phyloP scores from a whole-genome alignment of 2,113 vertebrate species.

The Cryptotis parvus region DNA sequence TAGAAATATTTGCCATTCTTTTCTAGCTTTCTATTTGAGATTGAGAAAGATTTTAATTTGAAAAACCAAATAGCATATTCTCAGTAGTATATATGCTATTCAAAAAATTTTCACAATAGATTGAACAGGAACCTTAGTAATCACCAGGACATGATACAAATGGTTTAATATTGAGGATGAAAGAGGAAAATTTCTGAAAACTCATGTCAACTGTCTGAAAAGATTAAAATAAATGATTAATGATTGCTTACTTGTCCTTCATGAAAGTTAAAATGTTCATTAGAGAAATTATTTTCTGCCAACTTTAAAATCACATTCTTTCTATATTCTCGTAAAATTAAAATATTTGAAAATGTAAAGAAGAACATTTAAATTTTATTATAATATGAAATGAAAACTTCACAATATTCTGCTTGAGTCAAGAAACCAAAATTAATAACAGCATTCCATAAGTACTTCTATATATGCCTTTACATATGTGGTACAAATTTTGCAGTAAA shows the following conservation, averaged over 20 bases:
- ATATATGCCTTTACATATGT: neutral
- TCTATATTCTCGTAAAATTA: conserved; percentile 49
- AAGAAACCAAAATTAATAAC: conserved; percentile 58
- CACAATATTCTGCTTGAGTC: conserved; percentile 45
- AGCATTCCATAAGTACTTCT: neutral
- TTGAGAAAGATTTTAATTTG: conserved; percentile 3
- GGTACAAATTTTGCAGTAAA: neutral
- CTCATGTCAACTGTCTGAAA: neutral
- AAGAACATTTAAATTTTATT: conserved; percentile 58
- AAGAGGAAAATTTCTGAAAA: neutral
- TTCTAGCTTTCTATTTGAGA: conserved; percentile 8
- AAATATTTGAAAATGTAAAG: conserved; percentile 64
- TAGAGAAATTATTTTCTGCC: conserved; percentile 22
- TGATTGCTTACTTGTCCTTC: neutral
- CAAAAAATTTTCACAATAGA: neutral
- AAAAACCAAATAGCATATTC: neutral
- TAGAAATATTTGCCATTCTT: neutral
- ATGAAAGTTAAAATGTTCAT: conserved; percentile 53
- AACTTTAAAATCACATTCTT: conserved; percentile 53
- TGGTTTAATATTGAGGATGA: neutral
- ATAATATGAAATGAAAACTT: conserved; percentile 57
- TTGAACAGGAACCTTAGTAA: neutral
- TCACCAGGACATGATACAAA: neutral
- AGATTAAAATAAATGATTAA: neutral
- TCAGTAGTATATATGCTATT: neutral